Percentiles rank a stretch among this genome's conserved stretches.
phyloP scores from a whole-genome alignment of 2,113 vertebrate genomes.

The Cepphus grylle region DNA sequence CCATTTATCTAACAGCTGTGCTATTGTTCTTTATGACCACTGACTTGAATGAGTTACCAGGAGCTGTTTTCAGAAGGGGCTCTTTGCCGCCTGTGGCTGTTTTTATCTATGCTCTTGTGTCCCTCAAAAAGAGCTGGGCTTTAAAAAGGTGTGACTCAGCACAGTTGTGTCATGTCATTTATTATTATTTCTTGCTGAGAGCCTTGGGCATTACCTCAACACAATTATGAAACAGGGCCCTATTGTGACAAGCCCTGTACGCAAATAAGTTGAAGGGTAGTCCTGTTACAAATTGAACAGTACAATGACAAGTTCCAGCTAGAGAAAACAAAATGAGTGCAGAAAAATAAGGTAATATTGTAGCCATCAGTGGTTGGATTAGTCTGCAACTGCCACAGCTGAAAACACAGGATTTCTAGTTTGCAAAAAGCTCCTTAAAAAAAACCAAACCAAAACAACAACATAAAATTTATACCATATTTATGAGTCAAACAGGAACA shows the following conservation, averaged over 20 bases:
- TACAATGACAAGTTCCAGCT: not conserved
- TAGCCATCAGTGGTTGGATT: not conserved
- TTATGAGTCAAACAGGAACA: not conserved
- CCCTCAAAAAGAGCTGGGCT: slow-evolving; percentile 12
- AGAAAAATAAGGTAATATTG: not conserved
- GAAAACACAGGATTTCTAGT: not conserved
- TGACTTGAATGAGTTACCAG: slow-evolving; percentile 51
- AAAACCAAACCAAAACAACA: too few relatives aligned
- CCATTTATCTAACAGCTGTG: slow-evolving; percentile 55
- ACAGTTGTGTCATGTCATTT: not conserved
- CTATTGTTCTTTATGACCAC: slow-evolving; percentile 43
- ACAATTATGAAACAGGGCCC: not conserved
- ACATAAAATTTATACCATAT: not conserved
- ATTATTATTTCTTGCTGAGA: slow-evolving; percentile 22
- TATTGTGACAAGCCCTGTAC: not conserved
- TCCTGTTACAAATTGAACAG: not conserved
- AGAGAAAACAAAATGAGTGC: not conserved
- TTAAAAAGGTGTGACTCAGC: slow-evolving; percentile 57
- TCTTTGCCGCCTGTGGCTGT: not conserved
- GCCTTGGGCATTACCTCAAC: slow-evolving; percentile 29
- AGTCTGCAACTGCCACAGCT: not conserved
- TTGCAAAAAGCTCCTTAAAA: not conserved
- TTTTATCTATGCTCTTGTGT: slow-evolving; percentile 3
- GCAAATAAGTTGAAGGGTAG: not conserved
- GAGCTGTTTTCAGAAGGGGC: slow-evolving; percentile 16